Conservation (phyloP, 2,888 invertebrate species). For the Lasioglossum lativentre region DNA sequence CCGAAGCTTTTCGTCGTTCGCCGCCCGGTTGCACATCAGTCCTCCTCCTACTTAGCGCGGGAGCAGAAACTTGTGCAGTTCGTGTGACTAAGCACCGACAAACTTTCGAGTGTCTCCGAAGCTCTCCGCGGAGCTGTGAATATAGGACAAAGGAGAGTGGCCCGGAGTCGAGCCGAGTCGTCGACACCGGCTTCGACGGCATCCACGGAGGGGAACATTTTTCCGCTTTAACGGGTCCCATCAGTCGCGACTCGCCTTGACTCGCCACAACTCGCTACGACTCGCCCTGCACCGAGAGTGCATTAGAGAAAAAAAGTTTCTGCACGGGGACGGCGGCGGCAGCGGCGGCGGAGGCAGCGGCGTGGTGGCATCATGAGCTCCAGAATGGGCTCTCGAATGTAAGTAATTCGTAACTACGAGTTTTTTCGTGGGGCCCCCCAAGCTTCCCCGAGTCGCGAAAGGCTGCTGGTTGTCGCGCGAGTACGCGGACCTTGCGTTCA, state of each 20-base stretch:
- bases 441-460: background rate
- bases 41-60: slow-evolving; percentile 42
- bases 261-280: background rate
- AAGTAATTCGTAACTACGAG: slow-evolving; percentile 36
- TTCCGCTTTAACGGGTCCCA: slow-evolving; percentile 27
- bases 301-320: slow-evolving; percentile 14
- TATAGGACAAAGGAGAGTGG: slow-evolving; percentile 47
- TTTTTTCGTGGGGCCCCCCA: background rate
- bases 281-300: background rate
- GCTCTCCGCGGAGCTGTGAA: slow-evolving; percentile 37
- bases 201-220: slow-evolving; percentile 36
- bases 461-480: background rate
- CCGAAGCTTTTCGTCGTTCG: slow-evolving; percentile 47
- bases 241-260: background rate
- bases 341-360: too few relatives aligned
- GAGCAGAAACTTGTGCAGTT: slow-evolving; percentile 35
- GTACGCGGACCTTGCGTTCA: background rate
- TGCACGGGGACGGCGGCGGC: background rate
- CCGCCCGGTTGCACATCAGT: slow-evolving; percentile 38
- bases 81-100: slow-evolving; percentile 55
- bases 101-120: slow-evolving; percentile 50
- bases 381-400: slow-evolving; percentile 55
- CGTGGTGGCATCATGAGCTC: slow-evolving; percentile 28
- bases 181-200: slow-evolving; percentile 23
- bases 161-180: background rate